Base-by-base conservation (phyloP, 2,797 vertebrate species). In the Coregonus suidteri region DNA sequence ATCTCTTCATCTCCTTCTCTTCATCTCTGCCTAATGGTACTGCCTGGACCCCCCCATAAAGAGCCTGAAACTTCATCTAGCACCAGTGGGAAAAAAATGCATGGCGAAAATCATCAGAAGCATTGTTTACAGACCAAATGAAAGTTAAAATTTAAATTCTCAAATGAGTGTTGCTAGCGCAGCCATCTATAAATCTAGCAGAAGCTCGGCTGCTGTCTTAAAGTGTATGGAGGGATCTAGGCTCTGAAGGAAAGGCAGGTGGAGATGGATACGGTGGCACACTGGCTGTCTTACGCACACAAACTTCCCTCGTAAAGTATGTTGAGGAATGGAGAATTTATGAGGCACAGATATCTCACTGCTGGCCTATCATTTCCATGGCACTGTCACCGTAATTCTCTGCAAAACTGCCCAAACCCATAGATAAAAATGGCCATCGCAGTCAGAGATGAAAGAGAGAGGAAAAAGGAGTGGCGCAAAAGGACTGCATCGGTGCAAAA, bases 321-420 rank as follows among this genome's bases (percentile, higher is more conserved):
- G 88, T 80, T 79, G 89, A 91, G 91, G 85, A 73, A 92, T 89
- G 90, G 85, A 83, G 90, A 90, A 94, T 94, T 95, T 94, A 95
- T 91, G 93, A 92, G 92, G 89, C 90, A 88, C 88, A 91, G 89
- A 91, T 92, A 89, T 89, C 91, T 93, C 92, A 91, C 81, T 85
- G 90, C 89, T 84, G 89, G 91, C 91, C 94, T 87, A 92, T 94
- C 93, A 94, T 93, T 92, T 91, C 88, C 91, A 88, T 75, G 86
- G 82, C 88, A 87, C 90, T 92, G 93, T 93, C 93, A 85, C 90
- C 80, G 88, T 93, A 93, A 94, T 89, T 93, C 93, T 94, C 89
- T 85, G 86, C 86, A 79, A 86, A 89, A 91, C 88, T 88, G 87
- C 85, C 89, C 88, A 74, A 88, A 88, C 86, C 87, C 51, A 85